phyloP scores from a whole-genome alignment of 2,797 vertebrate species.

The Cynopterus sphinx region DNA sequence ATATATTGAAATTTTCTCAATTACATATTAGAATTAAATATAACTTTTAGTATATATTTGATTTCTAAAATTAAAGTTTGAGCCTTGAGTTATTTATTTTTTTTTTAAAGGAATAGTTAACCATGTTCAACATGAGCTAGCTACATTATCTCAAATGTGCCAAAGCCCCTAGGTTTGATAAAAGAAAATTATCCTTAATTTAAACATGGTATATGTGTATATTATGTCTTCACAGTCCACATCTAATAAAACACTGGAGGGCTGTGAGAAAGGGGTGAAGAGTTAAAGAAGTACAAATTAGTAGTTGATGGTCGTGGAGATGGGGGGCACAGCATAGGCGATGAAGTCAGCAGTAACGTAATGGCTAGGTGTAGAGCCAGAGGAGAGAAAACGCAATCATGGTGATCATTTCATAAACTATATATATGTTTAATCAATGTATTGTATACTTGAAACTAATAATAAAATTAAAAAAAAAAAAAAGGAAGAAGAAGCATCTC shows the following conservation, averaged over 20 bases:
- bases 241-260: not conserved
- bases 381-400: no score
- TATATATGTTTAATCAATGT: no score
- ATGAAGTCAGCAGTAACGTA: no score
- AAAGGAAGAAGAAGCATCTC: no score
- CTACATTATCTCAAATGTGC: not conserved
- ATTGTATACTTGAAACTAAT: no score
- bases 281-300: no score
- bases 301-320: no score
- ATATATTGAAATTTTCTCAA: constrained; percentile 46
- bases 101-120: not conserved
- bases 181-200: constrained; percentile 20
- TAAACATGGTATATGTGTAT: not conserved
- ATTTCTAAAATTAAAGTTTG: constrained; percentile 46
- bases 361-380: no score
- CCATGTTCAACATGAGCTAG: not conserved
- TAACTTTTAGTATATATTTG: constrained; percentile 8
- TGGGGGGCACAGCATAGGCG: no score
- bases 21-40: constrained; percentile 40
- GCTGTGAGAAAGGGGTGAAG: no score
- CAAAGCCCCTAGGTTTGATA: constrained; percentile 44
- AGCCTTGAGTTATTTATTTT: constrained; percentile 3
- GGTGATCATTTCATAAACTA: no score
- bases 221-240: not conserved
- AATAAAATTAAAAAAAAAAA: no score